Base-by-base conservation (phyloP, 1,140 invertebrate species). In the Trypoxylus dichotomus region DNA sequence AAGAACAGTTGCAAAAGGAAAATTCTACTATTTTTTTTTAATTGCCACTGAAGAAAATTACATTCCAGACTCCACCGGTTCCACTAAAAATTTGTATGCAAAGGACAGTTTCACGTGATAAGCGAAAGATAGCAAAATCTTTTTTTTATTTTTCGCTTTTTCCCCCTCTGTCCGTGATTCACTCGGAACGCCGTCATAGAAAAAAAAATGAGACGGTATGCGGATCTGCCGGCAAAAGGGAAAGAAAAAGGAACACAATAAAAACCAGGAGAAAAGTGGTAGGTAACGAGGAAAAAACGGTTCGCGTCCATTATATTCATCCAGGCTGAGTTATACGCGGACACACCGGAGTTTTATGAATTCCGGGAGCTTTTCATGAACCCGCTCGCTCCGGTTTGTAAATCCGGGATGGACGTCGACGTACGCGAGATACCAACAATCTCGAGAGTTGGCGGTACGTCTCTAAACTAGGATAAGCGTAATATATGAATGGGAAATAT, bases 271-370 rank as follows among this genome's bases (percentile, higher is more conserved):
- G 47, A 54, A 54, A 54, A 54, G 15, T 54, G 47, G 47, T 19
- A 54, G 47, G 47, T n/a, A 19, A 54, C 47, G 47, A 54, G 15
- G 19, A 47, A 15, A 47, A 47, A 47, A 47, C 3, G 3, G 43
- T 13, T 47, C 43, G 47, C 47, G 47, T 54, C 47, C 47, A 54
- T 54, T 54, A 54, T 54, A 54, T 54, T 15, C 6, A 19, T 19
- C 47, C 47, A 15, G 15, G 19, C 47, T n/a, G 43, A 37, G 32
- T 37, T 37, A 37, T 37, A 37, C 32, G 32, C 32, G 32, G 32
- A 37, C 32, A n/a, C n/a, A n/a, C 43, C 43, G n/a, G 47, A 54
- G 47, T 54, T 54, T 54, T 54, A 54, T 54, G 47, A 54, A 54
- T 54, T 54, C 47, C 47, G 47, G 47, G 15, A n/a, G 47, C 13